Evolutionary conservation across 2,113 vertebrate species (phyloP).

Genomic region (Platysternon megacephalum): DNA sequence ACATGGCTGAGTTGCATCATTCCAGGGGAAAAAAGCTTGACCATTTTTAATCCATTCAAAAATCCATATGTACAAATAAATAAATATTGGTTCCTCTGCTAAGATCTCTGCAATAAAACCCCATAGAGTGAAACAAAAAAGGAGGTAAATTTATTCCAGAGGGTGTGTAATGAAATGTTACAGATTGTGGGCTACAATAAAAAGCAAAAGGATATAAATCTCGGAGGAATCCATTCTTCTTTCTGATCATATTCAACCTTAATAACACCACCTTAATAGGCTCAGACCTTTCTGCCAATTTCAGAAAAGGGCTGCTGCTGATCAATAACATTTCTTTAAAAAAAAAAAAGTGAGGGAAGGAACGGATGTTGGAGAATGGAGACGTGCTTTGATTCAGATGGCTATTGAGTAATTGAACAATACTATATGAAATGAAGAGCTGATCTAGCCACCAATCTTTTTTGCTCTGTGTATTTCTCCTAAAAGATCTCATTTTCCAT

Average conservation of each 20-base stretch:
- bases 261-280: slow-evolving; percentile 53
- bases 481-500: slow-evolving; percentile 42
- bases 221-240: slow-evolving; percentile 46
- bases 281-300: slow-evolving; percentile 33
- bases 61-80: not conserved
- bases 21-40: not conserved
- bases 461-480: not conserved
- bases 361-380: not conserved
- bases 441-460: slow-evolving; percentile 10
- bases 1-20: not conserved
- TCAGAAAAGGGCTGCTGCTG: slow-evolving; percentile 37
- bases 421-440: not conserved
- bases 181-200: slow-evolving; percentile 16
- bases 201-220: slow-evolving; percentile 16
- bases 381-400: not conserved
- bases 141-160: not conserved
- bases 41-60: not conserved
- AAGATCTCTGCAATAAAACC: not conserved
- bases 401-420: not conserved
- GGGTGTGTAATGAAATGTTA: slow-evolving; percentile 27
- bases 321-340: slow-evolving; percentile 56
- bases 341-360: slow-evolving; percentile 2
- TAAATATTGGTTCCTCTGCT: not conserved
- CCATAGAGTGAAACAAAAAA: slow-evolving; percentile 1
- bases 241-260: slow-evolving; percentile 51